Evolutionary conservation across 2,113 vertebrate genomes (phyloP), one percentile per base, ranked within the genome.

Genomic region (Percina caprodes): DNA sequence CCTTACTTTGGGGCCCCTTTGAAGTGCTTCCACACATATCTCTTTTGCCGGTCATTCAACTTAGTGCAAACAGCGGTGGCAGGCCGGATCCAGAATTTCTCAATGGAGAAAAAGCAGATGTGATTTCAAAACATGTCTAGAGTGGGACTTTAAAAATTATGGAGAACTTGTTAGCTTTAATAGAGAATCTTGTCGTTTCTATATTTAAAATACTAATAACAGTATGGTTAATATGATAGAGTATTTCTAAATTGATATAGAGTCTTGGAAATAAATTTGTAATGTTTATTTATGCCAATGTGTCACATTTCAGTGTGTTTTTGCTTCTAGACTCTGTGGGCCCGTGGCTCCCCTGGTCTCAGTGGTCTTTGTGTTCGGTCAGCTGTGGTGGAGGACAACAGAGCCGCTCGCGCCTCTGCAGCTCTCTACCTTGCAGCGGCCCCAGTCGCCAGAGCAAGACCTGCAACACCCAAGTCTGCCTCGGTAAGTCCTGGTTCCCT

Each of bases 391-490:
- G 93, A 21, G 95, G 94, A n/a, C 92, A 94, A 70, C 94, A 95
- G 88, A 85, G 83, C 2, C 92, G 94, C 35, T 87, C 74, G 19
- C 89, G 92, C 0, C 24, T 84, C 56, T 95, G 95, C 80, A 86
- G 42, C 39, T 78, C 78, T 4, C 83, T 91, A 0, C 89, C 93
- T 30, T 95, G 94, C 85, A 76, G 74, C 0, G 88, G 93, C 10
- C 56, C 89, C 42, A 86, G 71, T 45, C 91, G 85, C 15, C 94
- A 95, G 83, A 95, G 94, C 88, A 96, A 95, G 84, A 95, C 92
- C 58, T 96, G 96, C 69, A 96, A 96, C 90, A 96, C 89, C 14
- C 96, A 96, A 21, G 96, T 96, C 77, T 96, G 96, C 77, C 94
- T 96, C 0, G 96, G 96, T 96, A 71, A 91, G 94, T 86, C 54